Conservation (phyloP, 1,140 invertebrate species). For the Lasioglossum albipes region DNA sequence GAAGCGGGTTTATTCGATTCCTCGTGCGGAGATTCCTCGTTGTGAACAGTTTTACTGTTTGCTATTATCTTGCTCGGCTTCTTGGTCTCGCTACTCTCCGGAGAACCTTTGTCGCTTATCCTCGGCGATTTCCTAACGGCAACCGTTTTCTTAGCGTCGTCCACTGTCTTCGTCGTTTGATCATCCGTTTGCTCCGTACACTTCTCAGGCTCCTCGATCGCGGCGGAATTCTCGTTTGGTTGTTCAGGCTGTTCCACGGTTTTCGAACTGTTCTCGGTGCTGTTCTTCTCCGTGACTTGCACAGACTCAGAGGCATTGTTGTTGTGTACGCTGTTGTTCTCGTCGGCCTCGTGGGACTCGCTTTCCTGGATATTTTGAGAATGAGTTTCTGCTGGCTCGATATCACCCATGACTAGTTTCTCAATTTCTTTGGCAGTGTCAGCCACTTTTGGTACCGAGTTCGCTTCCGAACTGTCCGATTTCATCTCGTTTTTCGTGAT, state of each 20-base stretch:
- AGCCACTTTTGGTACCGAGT: slow-evolving; percentile 77
- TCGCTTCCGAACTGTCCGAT: slow-evolving; percentile 66
- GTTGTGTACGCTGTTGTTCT: slow-evolving; percentile 16
- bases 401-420: slow-evolving; percentile 80
- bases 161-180: slow-evolving; percentile 29
- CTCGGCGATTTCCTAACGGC: slow-evolving; percentile 61
- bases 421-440: slow-evolving; percentile 81
- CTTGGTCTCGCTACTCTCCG: slow-evolving; percentile 47
- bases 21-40: not conserved
- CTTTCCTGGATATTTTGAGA: slow-evolving; percentile 57
- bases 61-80: slow-evolving; percentile 24
- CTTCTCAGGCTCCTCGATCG: slow-evolving; percentile 23
- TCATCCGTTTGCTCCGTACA: slow-evolving; percentile 21
- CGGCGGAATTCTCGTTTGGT: not conserved
- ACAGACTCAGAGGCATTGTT: slow-evolving; percentile 43
- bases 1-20: not conserved
- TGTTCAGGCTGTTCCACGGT: not conserved
- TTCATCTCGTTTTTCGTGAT: slow-evolving; percentile 64
- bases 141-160: slow-evolving; percentile 52
- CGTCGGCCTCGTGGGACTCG: slow-evolving; percentile 33
- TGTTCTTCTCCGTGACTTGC: slow-evolving; percentile 24
- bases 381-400: slow-evolving; percentile 65
- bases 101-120: slow-evolving; percentile 44
- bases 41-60: slow-evolving; percentile 1
- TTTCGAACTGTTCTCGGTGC: slow-evolving; percentile 10